Base-by-base conservation (phyloP, 2,888 invertebrate genomes). In the Teinopalpus imperialis region DNA sequence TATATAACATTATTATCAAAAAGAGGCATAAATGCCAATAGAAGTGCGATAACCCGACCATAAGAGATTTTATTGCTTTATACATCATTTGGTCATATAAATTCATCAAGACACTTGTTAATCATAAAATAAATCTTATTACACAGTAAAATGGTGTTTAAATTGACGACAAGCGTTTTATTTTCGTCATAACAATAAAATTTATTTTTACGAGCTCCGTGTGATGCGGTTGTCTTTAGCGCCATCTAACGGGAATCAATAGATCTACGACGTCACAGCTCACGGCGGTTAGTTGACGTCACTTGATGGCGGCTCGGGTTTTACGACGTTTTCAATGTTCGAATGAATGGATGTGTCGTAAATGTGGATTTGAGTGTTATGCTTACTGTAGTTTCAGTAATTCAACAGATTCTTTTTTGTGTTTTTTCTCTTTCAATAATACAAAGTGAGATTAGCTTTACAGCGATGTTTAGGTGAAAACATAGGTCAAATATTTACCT, bases 91-190 rank as follows among this genome's bases (percentile, higher is more conserved):
- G 63, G 72, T 69, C 53, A 73, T 83, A 87, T 85, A 83, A 88
- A 87, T 87, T 88, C 87, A 88, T 87, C 87, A 86, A 82, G 85
- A 82, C 81, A 81, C 82, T 88, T 87, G 83, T 88, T 86, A 88
- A 86, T 86, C 86, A 72, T 88, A 87, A 88, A 88, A 87, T 88
- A 88, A 88, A 88, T 86, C 88, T 87, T 87, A 88, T 85, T 85
- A 80, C 82, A 77, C 75, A 81, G 75, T 87, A 78, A 87, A 87
- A 85, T 87, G 74, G 85, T 83, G 85, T 88, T 87, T 83, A 87
- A 88, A 88, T 87, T 86, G 88, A 87, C 81, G 87, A 86, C 87
- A 86, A 86, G 85, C 86, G 87, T 88, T 88, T 88, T 88, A 88
- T 88, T 87, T 86, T 86, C 83, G 76, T 83, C 86, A 88, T 88